Percentiles rank a stretch among this genome's conserved stretches.
These are phyloP conservation scores for Macrophya alboannulata DNA, from an alignment of 2,888 invertebrate species.

Conservation along the genomic window DNA sequence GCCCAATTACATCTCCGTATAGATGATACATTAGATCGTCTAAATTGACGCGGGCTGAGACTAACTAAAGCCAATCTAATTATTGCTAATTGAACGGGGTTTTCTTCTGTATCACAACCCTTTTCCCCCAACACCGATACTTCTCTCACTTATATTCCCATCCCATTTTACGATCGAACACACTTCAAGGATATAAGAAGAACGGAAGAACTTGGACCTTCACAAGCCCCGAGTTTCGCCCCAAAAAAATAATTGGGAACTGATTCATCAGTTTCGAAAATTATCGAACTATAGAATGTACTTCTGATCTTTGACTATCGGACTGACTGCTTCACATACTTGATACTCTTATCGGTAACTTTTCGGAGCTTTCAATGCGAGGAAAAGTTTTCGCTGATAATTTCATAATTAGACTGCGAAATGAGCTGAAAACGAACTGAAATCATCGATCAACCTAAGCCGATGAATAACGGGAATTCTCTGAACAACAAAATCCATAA, in stretches of 20 bases:
- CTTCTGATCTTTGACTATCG: not conserved
- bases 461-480: no score
- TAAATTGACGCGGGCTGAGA: constrained; percentile 37
- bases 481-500: no score
- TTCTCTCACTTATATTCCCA: constrained; percentile 5
- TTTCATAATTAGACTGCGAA: no score
- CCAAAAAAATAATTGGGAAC: not conserved
- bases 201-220: not conserved
- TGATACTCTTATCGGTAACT: no score
- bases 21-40: constrained; percentile 43
- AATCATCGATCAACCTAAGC: no score
- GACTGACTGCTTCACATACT: no score
- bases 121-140: not conserved
- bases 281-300: not conserved
- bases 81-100: constrained; percentile 46
- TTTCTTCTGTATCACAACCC: constrained; percentile 20
- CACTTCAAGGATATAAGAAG: not conserved
- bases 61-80: constrained; percentile 34
- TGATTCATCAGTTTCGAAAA: not conserved
- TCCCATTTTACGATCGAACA: not conserved
- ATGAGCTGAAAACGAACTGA: no score
- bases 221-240: not conserved
- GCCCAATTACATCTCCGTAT: constrained; percentile 12
- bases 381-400: no score
- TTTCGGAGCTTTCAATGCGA: no score